A percentile compares a stretch with the other conserved stretches of the same genome.
phyloP scores from a whole-genome alignment of 2,113 vertebrate genomes.

The Nyctibius bracteatus region DNA sequence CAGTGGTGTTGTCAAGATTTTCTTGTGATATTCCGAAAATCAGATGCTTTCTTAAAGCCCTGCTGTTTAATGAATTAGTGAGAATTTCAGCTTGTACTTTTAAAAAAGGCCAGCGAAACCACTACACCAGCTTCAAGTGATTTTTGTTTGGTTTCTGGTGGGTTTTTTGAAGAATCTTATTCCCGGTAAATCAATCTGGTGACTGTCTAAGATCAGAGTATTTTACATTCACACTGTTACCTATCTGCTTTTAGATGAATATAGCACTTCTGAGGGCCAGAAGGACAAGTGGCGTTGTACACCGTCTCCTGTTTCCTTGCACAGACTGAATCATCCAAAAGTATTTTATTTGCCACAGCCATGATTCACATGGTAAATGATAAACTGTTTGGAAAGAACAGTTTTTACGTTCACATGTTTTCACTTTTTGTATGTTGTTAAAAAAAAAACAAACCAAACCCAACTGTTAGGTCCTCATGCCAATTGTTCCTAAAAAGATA shows the following conservation, averaged over 20 bases:
- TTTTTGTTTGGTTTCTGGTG: background rate
- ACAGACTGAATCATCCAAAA: background rate
- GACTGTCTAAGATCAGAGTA: background rate
- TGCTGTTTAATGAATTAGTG: background rate
- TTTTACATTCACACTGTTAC: background rate
- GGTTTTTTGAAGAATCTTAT: background rate
- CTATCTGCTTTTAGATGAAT: background rate
- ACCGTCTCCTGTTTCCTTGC: background rate
- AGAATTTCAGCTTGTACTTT: background rate
- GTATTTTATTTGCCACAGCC: background rate
- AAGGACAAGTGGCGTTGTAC: background rate
- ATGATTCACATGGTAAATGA: background rate
- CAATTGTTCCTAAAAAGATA: background rate
- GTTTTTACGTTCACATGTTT: background rate
- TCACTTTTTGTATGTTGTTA: background rate
- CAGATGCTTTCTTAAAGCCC: background rate
- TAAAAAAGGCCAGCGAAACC: background rate
- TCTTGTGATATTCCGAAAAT: background rate
- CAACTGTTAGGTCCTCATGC: background rate
- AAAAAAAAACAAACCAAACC: background rate
- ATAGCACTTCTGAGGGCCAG: background rate
- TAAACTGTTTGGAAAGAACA: background rate
- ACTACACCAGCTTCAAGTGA: background rate
- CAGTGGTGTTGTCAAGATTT: background rate
- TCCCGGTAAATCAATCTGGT: background rate